Evolutionary conservation across 2,888 invertebrate genomes (phyloP).

Genomic region (Sphinx pinastri): DNA sequence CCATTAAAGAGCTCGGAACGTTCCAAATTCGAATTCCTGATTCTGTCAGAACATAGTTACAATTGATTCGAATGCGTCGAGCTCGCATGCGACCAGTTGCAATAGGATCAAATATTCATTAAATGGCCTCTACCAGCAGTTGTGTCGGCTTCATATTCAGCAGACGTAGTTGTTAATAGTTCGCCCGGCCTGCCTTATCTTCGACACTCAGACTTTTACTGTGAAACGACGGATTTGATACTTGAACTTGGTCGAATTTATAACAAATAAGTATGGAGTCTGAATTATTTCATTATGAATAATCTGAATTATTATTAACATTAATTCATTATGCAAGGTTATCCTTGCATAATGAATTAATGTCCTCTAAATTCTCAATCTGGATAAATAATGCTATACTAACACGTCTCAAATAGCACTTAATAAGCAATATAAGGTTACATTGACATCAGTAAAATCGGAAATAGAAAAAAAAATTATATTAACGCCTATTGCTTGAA

Average conservation of each 20-base stretch:
- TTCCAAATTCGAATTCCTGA: slow-evolving; percentile 26
- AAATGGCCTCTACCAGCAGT: slow-evolving; percentile 59
- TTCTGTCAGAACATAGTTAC: slow-evolving; percentile 41
- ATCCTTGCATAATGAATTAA: too few species aligned
- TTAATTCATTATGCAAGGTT: too few species aligned
- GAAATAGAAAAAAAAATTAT: too few species aligned
- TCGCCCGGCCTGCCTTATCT: slow-evolving; percentile 69
- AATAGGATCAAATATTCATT: slow-evolving; percentile 75
- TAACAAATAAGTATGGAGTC: background rate
- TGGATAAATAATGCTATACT: too few species aligned
- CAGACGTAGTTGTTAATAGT: slow-evolving; percentile 74
- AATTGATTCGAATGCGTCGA: slow-evolving; percentile 69
- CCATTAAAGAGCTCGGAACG: slow-evolving; percentile 24
- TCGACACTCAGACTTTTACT: slow-evolving; percentile 64
- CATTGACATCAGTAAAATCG: too few species aligned
- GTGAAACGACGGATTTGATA: slow-evolving; percentile 52
- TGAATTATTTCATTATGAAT: too few species aligned
- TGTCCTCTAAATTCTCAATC: too few species aligned
- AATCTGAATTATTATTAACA: too few species aligned
- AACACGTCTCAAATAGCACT: too few species aligned
- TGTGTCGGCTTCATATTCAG: slow-evolving; percentile 69
- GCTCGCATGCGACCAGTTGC: slow-evolving; percentile 53
- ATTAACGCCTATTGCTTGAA: too few species aligned
- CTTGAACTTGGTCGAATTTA: slow-evolving; percentile 37
- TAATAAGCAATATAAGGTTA: too few species aligned